These are phyloP conservation scores for Cotesia vestalis DNA, from an alignment of 1,140 invertebrate genomes.

Conservation along the genomic window DNA sequence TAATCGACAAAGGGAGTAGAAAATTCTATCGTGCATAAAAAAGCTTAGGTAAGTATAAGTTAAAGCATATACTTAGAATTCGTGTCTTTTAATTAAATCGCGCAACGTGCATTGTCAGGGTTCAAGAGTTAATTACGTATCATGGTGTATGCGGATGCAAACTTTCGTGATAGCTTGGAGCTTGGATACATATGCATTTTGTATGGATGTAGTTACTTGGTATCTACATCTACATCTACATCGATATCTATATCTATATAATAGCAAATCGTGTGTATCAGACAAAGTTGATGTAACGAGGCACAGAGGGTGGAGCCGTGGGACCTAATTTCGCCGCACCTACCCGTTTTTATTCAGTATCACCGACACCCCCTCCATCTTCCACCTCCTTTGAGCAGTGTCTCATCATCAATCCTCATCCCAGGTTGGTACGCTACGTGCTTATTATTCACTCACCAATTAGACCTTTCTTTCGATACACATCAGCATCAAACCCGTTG, in stretches of 20 bases:
- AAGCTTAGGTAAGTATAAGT: neutral
- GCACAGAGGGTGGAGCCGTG: conserved; percentile 36
- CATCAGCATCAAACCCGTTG: neutral
- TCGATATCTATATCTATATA: neutral
- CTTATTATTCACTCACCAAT: conserved; percentile 37
- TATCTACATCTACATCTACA: neutral
- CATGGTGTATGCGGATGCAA: conserved; percentile 18
- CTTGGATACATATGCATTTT: conserved; percentile 1
- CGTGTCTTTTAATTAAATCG: conserved; percentile 39
- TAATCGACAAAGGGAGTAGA: conserved; percentile 19
- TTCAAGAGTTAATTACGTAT: conserved; percentile 26
- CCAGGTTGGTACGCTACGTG: conserved; percentile 8
- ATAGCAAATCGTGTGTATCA: neutral
- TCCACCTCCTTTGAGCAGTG: neutral
- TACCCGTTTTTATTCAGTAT: conserved; percentile 14
- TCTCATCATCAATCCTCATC: conserved; percentile 31
- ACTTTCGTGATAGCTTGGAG: conserved; percentile 26
- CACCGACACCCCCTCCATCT: neutral
- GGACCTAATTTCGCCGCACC: conserved; percentile 39
- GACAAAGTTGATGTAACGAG: neutral
- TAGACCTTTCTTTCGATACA: conserved; percentile 14
- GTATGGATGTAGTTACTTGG: neutral
- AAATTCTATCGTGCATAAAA: neutral
- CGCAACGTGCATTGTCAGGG: conserved; percentile 27
- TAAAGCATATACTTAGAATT: conserved; percentile 12